These are phyloP conservation scores for Streptopelia turtur DNA, from an alignment of 2,797 vertebrate species.

Conservation along the genomic window DNA sequence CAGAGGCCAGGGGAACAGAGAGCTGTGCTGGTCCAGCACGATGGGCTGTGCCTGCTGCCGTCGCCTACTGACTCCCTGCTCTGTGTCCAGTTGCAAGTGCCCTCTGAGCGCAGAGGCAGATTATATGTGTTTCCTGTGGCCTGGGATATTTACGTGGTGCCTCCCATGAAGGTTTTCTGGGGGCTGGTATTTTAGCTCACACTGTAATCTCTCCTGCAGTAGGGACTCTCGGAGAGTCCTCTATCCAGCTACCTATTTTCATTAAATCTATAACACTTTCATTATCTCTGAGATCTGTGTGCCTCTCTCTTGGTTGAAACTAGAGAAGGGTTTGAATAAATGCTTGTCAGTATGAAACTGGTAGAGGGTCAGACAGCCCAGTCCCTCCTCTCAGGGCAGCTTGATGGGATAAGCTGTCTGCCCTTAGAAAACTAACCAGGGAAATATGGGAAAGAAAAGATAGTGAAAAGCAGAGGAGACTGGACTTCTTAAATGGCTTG, in stretches of 20 bases:
- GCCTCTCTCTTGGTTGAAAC: background rate
- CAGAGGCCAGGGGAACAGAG: background rate
- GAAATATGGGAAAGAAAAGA: background rate
- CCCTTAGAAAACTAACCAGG: background rate
- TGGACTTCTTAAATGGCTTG: background rate
- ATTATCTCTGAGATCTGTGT: background rate
- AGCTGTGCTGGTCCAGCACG: fast-evolving
- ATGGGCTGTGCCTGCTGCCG: background rate
- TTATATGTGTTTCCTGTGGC: background rate
- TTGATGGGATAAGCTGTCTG: background rate
- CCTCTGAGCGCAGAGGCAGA: background rate
- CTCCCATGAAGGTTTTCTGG: background rate
- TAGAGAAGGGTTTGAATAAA: slow-evolving; percentile 4
- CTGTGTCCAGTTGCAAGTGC: background rate
- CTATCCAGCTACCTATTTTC: background rate
- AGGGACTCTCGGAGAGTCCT: background rate
- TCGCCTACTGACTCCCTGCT: background rate
- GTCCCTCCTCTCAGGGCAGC: background rate
- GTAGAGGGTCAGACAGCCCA: background rate
- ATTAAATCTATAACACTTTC: background rate
- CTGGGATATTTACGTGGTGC: background rate
- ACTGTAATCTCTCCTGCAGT: background rate
- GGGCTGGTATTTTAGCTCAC: background rate
- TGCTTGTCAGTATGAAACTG: background rate
- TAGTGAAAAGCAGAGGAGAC: background rate